These are phyloP conservation scores for Actias luna DNA, from an alignment of 2,888 invertebrate genomes.

Conservation along the genomic window DNA sequence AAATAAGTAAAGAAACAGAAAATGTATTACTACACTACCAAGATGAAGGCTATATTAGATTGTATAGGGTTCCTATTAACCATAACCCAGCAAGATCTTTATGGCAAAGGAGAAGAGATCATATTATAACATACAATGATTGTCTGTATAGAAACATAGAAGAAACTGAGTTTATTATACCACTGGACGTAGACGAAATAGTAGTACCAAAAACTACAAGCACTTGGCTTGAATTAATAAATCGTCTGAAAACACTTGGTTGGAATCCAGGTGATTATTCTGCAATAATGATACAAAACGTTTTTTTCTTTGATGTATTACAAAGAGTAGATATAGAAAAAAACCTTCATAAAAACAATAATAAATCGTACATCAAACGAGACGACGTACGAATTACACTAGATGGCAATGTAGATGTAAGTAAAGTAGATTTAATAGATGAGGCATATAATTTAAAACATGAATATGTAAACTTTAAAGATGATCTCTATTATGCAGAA, in stretches of 20 bases:
- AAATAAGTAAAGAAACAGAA: conserved; percentile 77
- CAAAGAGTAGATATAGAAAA: conserved; percentile 53
- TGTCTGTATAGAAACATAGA: conserved; percentile 87
- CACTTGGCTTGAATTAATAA: conserved; percentile 82
- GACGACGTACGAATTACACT: conserved; percentile 66
- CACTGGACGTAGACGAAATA: conserved; percentile 88
- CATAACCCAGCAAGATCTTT: conserved; percentile 57
- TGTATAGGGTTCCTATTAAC: conserved; percentile 80
- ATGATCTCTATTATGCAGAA: conserved; percentile 36
- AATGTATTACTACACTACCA: conserved; percentile 82
- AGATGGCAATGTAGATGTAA: conserved; percentile 44
- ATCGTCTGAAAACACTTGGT: conserved; percentile 63
- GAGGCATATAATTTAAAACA: conserved; percentile 47
- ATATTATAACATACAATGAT: conserved; percentile 89
- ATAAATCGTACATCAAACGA: conserved; percentile 63
- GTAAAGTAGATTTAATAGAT: conserved; percentile 56
- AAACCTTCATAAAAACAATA: conserved; percentile 40
- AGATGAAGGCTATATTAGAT: conserved; percentile 67
- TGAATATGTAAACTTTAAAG: conserved; percentile 51
- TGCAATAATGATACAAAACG: conserved; percentile 85
- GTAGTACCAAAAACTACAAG: conserved; percentile 83
- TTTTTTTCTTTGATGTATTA: conserved; percentile 85
- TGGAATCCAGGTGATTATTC: conserved; percentile 76
- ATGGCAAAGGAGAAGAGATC: conserved; percentile 87
- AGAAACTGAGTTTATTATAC: conserved; percentile 84